Evolutionary conservation across 1,140 invertebrate species (phyloP).

Genomic region (Bursaphelenchus mucronatus): DNA sequence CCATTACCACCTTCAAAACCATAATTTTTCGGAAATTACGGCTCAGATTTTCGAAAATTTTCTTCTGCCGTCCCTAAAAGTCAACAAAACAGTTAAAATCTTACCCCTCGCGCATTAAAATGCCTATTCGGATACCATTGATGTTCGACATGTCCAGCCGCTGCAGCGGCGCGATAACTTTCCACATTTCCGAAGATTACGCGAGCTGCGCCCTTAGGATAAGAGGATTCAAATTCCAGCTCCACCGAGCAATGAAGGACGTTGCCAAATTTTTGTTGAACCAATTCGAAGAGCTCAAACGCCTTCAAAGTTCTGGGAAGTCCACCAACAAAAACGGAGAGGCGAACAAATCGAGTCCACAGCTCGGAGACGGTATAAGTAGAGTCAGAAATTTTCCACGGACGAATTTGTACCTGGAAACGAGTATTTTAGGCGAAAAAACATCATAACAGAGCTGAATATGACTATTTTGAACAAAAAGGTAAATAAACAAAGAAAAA

Average conservation of each 20-base stretch:
- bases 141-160: background rate
- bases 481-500: no score
- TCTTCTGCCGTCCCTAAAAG: no score
- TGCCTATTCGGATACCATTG: background rate
- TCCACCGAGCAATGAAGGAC: constrained; percentile 13
- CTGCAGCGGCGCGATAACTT: background rate
- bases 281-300: background rate
- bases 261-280: background rate
- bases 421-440: no score
- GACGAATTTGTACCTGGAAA: no score
- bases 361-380: background rate
- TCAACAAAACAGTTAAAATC: background rate
- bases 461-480: no score
- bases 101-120: background rate
- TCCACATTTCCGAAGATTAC: constrained; percentile 7
- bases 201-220: constrained; percentile 15
- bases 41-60: no score
- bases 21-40: no score
- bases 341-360: background rate
- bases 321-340: constrained; percentile 6
- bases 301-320: constrained; percentile 17
- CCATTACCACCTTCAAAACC: no score
- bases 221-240: background rate
- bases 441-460: no score
- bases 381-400: no score